A percentile compares a stretch with the other conserved stretches of the same genome.
Conservation (phyloP, 2,888 invertebrate species). For the Hemaris fuciformis region DNA sequence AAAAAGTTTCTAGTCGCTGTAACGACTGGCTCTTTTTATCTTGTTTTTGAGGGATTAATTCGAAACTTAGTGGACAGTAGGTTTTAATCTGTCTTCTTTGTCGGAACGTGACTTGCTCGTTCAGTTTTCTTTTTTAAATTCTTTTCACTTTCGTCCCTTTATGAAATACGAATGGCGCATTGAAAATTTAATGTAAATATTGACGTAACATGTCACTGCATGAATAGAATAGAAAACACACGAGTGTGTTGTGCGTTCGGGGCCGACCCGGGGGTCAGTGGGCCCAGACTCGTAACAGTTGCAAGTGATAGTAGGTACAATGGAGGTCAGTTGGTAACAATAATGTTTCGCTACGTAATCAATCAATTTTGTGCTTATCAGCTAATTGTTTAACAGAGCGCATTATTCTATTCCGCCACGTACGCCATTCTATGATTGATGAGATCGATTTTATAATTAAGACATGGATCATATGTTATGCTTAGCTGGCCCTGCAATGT, state of each 20-base stretch:
- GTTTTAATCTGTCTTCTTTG: slow-evolving; percentile 54
- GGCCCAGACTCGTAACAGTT: slow-evolving; percentile 43
- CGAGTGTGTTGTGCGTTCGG: slow-evolving; percentile 31
- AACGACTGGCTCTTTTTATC: slow-evolving; percentile 56
- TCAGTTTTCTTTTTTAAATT: slow-evolving; percentile 38
- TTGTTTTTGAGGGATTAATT: slow-evolving; percentile 62
- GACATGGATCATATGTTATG: too few relatives aligned
- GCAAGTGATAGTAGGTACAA: slow-evolving; percentile 32
- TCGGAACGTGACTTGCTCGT: slow-evolving; percentile 49
- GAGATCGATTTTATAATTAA: not conserved
- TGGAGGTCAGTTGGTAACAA: slow-evolving; percentile 30
- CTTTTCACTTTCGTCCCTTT: slow-evolving; percentile 49
- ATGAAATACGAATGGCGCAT: slow-evolving; percentile 36
- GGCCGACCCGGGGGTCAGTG: slow-evolving; percentile 60
- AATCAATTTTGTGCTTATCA: slow-evolving; percentile 23
- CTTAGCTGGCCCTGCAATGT: too few relatives aligned
- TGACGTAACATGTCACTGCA: slow-evolving; percentile 52
- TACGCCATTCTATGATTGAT: not conserved
- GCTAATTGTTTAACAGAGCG: slow-evolving; percentile 6
- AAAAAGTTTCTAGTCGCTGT: slow-evolving; percentile 63
- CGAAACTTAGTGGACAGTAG: slow-evolving; percentile 54
- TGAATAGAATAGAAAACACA: slow-evolving; percentile 53
- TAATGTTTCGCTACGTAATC: slow-evolving; percentile 23
- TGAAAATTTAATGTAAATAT: slow-evolving; percentile 61
- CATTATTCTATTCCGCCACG: not conserved